phyloP scores from a whole-genome alignment of 2,113 vertebrate species.

The Zosterops hypoxanthus region DNA sequence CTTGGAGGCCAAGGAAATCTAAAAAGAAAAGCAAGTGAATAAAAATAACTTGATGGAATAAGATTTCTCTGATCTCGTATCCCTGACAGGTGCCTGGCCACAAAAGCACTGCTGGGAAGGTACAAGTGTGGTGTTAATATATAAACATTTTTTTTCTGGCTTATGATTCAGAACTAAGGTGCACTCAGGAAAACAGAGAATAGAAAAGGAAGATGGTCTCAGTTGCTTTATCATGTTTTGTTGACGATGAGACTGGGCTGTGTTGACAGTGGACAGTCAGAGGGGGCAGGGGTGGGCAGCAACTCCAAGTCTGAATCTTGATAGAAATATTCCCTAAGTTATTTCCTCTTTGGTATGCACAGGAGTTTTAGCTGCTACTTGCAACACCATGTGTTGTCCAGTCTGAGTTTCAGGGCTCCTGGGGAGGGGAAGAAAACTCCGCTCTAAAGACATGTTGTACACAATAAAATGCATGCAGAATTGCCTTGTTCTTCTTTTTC shows the following conservation, averaged over 20 bases:
- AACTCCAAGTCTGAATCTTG: neutral
- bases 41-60: constrained; percentile 46
- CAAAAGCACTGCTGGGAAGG: constrained; percentile 5
- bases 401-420: neutral
- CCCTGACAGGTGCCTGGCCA: constrained; percentile 6
- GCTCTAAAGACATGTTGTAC: neutral
- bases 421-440: neutral
- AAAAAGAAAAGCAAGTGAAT: neutral
- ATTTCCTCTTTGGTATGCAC: neutral
- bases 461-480: neutral
- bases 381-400: neutral
- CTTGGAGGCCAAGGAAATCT: neutral
- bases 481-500: neutral
- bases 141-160: neutral
- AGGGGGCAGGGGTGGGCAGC: neutral
- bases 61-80: neutral
- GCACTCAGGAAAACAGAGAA: neutral
- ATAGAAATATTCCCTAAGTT: neutral
- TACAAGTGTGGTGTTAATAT: neutral
- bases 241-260: neutral
- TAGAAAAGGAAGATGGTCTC: neutral
- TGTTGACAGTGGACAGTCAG: neutral
- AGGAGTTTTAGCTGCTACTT: neutral
- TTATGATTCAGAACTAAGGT: neutral
- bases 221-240: neutral